Evolutionary conservation across 2,888 invertebrate species (phyloP).

Genomic region (Calameuta idolon): DNA sequence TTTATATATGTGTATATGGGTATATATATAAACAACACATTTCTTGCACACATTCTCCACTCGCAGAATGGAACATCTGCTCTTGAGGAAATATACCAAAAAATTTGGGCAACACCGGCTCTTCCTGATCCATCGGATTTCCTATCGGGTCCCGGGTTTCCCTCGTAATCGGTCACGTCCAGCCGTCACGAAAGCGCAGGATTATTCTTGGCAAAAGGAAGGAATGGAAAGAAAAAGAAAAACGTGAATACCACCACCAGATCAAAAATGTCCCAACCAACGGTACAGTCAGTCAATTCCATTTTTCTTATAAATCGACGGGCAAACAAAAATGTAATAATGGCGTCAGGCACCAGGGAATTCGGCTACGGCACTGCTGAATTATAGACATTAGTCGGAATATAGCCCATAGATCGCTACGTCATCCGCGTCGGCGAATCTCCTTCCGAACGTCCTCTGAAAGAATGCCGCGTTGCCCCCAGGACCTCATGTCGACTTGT

Average conservation of each 20-base stretch:
- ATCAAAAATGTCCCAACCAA: background rate
- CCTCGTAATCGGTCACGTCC: constrained; percentile 1
- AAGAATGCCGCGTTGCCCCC: background rate
- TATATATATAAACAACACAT: constrained; percentile 9
- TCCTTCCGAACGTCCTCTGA: background rate
- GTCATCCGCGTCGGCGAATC: background rate
- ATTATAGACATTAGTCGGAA: background rate
- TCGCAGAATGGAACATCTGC: constrained; percentile 37
- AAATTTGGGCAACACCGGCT: background rate
- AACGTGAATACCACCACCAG: background rate
- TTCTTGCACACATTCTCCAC: constrained; percentile 21
- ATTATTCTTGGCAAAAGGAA: background rate
- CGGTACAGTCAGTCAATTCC: background rate
- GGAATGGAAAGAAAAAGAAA: background rate
- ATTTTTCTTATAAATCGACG: background rate
- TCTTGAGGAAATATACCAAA: constrained; percentile 20
- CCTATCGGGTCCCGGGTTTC: background rate
- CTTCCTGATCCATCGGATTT: background rate
- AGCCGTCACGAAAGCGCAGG: background rate
- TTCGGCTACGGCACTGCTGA: background rate
- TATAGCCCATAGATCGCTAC: background rate
- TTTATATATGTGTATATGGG: background rate
- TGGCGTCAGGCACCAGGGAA: background rate
- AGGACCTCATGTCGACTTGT: background rate
- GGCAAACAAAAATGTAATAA: background rate